Conservation (phyloP, 2,113 vertebrate genomes). For the Rhinolophus ferrumequinum region DNA sequence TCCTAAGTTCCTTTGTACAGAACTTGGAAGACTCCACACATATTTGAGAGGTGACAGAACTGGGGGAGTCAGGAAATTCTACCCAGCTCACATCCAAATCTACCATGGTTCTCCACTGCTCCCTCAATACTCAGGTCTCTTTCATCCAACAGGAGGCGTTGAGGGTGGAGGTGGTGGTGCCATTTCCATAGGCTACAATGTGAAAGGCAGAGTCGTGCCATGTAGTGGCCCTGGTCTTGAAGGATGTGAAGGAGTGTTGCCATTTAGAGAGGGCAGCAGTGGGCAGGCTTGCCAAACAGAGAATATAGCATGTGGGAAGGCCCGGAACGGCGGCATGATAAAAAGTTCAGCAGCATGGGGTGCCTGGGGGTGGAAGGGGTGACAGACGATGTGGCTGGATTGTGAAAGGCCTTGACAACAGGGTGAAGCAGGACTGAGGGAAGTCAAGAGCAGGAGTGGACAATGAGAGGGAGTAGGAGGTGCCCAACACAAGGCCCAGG, state of each 20-base stretch:
- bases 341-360: neutral
- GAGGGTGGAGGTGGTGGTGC: neutral
- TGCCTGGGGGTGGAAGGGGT: neutral
- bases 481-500: neutral
- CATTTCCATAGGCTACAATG: neutral
- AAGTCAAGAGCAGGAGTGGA: neutral
- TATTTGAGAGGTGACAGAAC: neutral
- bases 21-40: neutral
- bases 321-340: neutral
- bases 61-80: neutral
- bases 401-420: neutral
- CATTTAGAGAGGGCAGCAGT: neutral
- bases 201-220: neutral
- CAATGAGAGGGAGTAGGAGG: neutral
- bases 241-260: neutral
- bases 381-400: fast-evolving
- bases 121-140: neutral
- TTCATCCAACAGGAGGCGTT: neutral
- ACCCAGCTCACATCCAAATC: neutral
- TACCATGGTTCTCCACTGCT: fast-evolving
- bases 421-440: neutral
- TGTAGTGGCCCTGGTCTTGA: neutral
- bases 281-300: neutral
- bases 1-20: neutral
- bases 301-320: neutral